Base-by-base conservation (phyloP, 2,888 invertebrate genomes). In the Tricholauxania praeusta region DNA sequence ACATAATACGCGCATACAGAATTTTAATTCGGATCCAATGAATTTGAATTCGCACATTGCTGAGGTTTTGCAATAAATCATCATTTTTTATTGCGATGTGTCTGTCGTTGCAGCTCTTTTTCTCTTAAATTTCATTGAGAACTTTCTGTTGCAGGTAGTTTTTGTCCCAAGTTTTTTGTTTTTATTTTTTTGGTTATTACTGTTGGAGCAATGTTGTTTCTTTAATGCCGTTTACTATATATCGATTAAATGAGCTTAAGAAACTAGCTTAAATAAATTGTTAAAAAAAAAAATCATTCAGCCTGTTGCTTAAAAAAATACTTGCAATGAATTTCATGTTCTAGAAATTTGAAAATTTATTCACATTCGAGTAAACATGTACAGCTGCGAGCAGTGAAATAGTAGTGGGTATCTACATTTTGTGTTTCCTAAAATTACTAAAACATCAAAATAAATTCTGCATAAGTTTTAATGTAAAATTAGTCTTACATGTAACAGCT, bases 21-120 rank as follows among this genome's bases (percentile, higher is more conserved):
- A 64, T 64, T 64, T 64, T 64, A 64, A 64, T 49, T 64, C 32
- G 10, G 39, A 10, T 7, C 39, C 39, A 39, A 39, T 39, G 39
- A 39, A 39, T 39, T 39, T 39, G 39, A 39, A 39, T 39, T 14
- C 63, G 47, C 63, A 15, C 32, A 39, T 32, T 17, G 17, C 47
- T 22, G 28, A 51, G 49, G 17, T 22, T 22, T 55, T 22, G 17
- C 55, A 55, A 55, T 55, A 55, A 55, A 55, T 55, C 55, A 55
- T 12, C 55, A 10, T 17, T 22, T 55, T 39, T 22, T 53, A 8
- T n/a, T n/a, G 17, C 7, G 12, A 17, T 55, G 5, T 39, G 10
- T 39, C 39, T 22, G 28, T 28, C n/a, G n/a, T n/a, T 4, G 12
- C 19, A 1, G 55, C 55, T 17, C 17, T 17, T 22, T 2, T 17